These are phyloP conservation scores for Dendrolimus kikuchii DNA, from an alignment of 1,140 invertebrate species.

Conservation along the genomic window DNA sequence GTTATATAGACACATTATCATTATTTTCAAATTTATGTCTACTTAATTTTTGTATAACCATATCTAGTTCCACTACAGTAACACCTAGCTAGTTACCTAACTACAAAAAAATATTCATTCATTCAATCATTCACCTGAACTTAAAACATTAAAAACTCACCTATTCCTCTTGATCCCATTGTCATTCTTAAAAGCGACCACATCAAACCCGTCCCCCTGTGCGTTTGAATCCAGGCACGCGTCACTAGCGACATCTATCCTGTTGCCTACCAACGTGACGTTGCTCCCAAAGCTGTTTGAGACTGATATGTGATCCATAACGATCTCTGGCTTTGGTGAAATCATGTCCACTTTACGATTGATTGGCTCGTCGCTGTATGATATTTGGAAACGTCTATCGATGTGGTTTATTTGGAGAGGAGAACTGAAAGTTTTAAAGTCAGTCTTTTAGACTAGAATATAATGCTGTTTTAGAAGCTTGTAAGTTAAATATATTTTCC, in stretches of 20 bases:
- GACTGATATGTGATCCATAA: conserved; percentile 52
- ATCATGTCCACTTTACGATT: conserved; percentile 32
- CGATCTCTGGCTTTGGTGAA: conserved; percentile 21
- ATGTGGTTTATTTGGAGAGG: conserved; percentile 29
- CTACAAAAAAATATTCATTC: too few relatives aligned
- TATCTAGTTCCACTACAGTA: too few relatives aligned
- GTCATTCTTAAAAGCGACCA: conserved; percentile 80
- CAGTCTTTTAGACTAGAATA: background rate
- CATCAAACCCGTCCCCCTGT: conserved; percentile 72
- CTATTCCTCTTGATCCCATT: conserved; percentile 64
- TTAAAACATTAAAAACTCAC: conserved; percentile 27
- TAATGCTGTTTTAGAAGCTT: too few relatives aligned
- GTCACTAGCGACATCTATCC: conserved; percentile 80
- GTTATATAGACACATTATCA: too few relatives aligned
- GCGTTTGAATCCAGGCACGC: conserved; percentile 27
- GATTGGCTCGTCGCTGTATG: conserved; percentile 50
- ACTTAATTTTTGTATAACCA: too few relatives aligned
- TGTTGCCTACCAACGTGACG: conserved; percentile 86
- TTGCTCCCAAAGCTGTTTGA: conserved; percentile 86
- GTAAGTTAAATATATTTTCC: too few relatives aligned
- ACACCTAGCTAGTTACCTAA: too few relatives aligned
- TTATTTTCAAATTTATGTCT: too few relatives aligned
- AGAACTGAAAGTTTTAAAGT: conserved; percentile 25
- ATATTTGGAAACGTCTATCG: conserved; percentile 49
- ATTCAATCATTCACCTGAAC: too few relatives aligned